These are phyloP conservation scores for Gambelia wislizenii DNA, from an alignment of 2,797 vertebrate species.

Conservation along the genomic window DNA sequence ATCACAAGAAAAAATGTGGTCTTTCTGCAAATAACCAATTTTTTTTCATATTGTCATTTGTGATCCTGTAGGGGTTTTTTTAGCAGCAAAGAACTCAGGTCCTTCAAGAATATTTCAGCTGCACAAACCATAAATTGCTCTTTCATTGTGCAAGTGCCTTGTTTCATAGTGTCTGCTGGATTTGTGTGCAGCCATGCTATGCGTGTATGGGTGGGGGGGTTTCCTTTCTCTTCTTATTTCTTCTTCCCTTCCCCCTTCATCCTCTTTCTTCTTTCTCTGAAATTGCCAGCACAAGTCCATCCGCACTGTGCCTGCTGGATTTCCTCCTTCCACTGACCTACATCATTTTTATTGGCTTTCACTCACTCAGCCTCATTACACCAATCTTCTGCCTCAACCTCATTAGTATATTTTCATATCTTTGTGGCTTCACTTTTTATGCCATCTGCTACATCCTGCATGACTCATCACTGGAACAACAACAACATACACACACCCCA, in stretches of 20 bases:
- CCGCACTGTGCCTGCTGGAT: neutral
- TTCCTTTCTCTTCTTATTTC: neutral
- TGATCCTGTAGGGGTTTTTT: neutral
- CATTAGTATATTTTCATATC: constrained; percentile 13
- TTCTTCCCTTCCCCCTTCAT: neutral
- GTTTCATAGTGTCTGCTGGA: neutral
- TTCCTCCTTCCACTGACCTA: constrained; percentile 8
- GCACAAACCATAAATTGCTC: neutral
- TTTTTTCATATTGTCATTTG: neutral
- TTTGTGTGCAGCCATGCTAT: neutral
- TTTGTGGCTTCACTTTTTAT: constrained; percentile 36
- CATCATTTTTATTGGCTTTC: constrained; percentile 27
- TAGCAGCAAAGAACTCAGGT: neutral
- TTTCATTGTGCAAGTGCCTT: neutral
- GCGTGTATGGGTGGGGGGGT: neutral
- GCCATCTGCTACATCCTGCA: constrained; percentile 39
- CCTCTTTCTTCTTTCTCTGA: neutral
- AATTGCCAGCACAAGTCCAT: neutral
- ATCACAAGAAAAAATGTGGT: neutral
- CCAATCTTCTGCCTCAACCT: constrained; percentile 29
- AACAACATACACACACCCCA: neutral
- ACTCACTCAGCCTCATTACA: neutral
- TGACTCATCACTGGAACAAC: constrained; percentile 48
- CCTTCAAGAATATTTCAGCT: constrained; percentile 6
- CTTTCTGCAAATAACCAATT: neutral